Conservation (phyloP, 2,888 invertebrate genomes). For the Lasioglossum calceatum region DNA sequence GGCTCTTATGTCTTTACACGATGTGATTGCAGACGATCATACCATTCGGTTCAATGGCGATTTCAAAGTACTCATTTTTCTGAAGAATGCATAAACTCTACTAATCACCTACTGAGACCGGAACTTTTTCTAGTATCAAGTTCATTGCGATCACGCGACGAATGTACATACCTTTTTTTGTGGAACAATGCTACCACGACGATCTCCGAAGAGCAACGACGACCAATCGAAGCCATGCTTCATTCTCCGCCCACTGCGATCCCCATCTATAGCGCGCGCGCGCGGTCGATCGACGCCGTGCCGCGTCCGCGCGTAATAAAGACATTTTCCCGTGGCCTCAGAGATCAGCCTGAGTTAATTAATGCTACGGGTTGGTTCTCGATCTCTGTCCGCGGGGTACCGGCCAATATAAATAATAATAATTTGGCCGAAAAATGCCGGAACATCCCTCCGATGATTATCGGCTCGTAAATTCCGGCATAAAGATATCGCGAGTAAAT, state of each 20-base stretch:
- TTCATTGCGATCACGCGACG: too few species aligned
- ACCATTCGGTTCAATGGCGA: background rate
- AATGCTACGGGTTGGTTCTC: conserved; percentile 68
- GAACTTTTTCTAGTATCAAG: background rate
- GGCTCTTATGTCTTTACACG: background rate
- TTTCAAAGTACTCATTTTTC: background rate
- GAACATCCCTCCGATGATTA: conserved; percentile 84
- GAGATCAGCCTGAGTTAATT: conserved; percentile 76
- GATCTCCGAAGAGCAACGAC: background rate
- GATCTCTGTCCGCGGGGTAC: conserved; percentile 73
- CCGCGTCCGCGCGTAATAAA: conserved; percentile 75
- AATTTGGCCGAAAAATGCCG: conserved; percentile 82
- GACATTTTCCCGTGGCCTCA: conserved; percentile 79
- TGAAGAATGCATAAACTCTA: background rate
- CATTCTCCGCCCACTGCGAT: background rate
- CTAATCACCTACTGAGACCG: too few species aligned
- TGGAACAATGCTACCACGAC: background rate
- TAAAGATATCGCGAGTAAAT: conserved; percentile 84
- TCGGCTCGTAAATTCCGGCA: conserved; percentile 83
- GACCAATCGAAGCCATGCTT: background rate
- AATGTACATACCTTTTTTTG: too few species aligned
- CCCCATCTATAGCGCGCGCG: background rate
- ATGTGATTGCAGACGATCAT: background rate
- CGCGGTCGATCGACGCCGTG: background rate
- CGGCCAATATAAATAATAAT: conserved; percentile 82